Base-by-base conservation (phyloP, 2,797 vertebrate genomes). In the Channa striata region DNA sequence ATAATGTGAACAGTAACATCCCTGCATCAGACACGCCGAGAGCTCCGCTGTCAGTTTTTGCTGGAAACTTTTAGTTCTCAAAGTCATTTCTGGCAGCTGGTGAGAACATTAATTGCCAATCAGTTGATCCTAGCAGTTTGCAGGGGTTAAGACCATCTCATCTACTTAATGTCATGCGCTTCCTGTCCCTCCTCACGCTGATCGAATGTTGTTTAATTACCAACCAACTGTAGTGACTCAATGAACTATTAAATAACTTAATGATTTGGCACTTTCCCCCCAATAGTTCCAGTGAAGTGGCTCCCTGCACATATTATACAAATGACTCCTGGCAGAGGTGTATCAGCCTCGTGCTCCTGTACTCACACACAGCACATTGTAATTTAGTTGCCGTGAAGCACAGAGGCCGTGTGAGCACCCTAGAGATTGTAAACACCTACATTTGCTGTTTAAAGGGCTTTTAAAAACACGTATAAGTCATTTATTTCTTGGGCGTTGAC, bases 171-270 rank as follows among this genome's bases (percentile, higher is more conserved):
- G 74, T 89, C 86, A 81, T 48, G 73, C 77, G 40, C 66, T 63
- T 60, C 79, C 64, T 73, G 69, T 73, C 80, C 75, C 79, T 70
- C 36, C 48, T 75, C 68, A 53, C 84, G 65, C 75, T 72, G 82
- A 88, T 88, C 47, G 48, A 89, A 85, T 87, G 83, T 89, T 92
- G 88, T 90, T 91, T 91, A 90, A 93, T 92, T 88, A 86, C 61
- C 79, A 88, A 59, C 80, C 79, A 77, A 92, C 88, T 89, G 87
- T 82, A 90, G 83, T 85, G 87, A 89, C 80, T 85, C 89, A 90
- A 88, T 92, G 90, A 91, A 91, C 80, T 91, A 88, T 92, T 89
- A 91, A 92, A 93, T 91, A 89, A 91, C 80, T 80, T 87, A 92
- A 90, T 88, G 88, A 92, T 92, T 81, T 90, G 87, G 73, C 79